Base-by-base conservation (phyloP, 2,113 vertebrate genomes). In the Anolis carolinensis region DNA sequence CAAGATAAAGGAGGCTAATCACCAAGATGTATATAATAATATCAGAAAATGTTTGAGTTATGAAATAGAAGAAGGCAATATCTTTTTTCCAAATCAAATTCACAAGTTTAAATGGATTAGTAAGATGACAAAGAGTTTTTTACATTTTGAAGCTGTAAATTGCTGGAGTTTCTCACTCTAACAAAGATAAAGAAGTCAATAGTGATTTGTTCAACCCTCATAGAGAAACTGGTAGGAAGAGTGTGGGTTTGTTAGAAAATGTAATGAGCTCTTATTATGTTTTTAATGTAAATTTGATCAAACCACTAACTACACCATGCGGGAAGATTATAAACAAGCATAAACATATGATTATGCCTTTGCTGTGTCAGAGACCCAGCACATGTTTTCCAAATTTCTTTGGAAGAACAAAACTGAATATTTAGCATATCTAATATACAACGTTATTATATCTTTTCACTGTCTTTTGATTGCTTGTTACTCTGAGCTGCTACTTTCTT, bases 61-160 rank as follows among this genome's bases (percentile, higher is more conserved):
- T 2, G 8, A 75, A 90, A 91, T 11, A 44, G 14, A 63, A 89
- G 86, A 7, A 50, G 8, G 48, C 79, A 0, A 9, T 71, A 0
- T 59, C 55, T 80, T 79, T 84, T 89, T 83, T 39, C 68, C 9
- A 87, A 52, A 62, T 90, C 27, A 77, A 75, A 18, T 83, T 92
- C 76, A 77, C 48, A 23, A 1, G 83, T 62, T 82, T 32, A 81
- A 81, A 93, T 83, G 7, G 4, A 81, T 89, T 87, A 90, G 20
- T 74, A 87, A 88, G 34, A 85, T 79, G 1, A 83, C 89, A 89
- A 88, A 72, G 30, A 86, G 21, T 1, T 1, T 1, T 18, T 89
- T 84, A 48, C 0, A 27, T 62, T 18, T 11, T 85, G 11, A 7
- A 82, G 4, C 34, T 86, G 65, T 90, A 5, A 80, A 86, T 89